Evolutionary conservation across 2,797 vertebrate genomes (phyloP), one percentile per base, ranked within the genome.

Genomic region (Coilia nasus): DNA sequence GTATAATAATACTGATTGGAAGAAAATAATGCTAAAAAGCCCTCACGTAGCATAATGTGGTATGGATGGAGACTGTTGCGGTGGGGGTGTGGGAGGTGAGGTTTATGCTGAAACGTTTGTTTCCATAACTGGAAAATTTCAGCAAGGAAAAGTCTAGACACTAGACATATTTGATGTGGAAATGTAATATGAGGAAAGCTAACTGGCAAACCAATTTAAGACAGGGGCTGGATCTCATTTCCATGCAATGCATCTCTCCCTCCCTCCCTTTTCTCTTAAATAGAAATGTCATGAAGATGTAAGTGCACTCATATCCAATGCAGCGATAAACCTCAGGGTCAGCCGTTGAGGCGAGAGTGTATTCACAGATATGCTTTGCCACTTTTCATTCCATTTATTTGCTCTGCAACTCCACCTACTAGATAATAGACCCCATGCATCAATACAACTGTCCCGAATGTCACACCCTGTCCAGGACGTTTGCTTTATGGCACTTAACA

Each of bases 241-340:
- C 14, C 28, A 25, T 28, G 23, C 9, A 28, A 64, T 28, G 12
- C 10, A 25, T 71, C 25, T 17, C 2, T 71, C 12, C 35, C 50
- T 9, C 50, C 9, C 50, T 54, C 7, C 9, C 2, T 71, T 41
- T 75, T 28, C 17, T 71, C 67, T 31, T 35, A 5, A 71, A 15
- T 75, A 35, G 31, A 75, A 75, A 75, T 75, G 67, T 75, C 67
- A 75, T 75, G 67, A 75, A 75, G 67, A 75, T 64, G n/a, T 25
- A 64, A 35, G 28, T 75, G 64, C 64, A 71, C 9, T 71, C 64
- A 31, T 14, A 71, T 25, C 64, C 19, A 75, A 41, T 10, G 3
- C 28, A 17, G 67, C 15, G 67, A 17, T 71, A 71, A 71, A 71
- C 67, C 67, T 35, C 28, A 6, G 67, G 67, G 31, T 71, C 28